These are phyloP conservation scores for Drosophila tanythrix DNA, from an alignment of 2,888 invertebrate species.

Conservation along the genomic window DNA sequence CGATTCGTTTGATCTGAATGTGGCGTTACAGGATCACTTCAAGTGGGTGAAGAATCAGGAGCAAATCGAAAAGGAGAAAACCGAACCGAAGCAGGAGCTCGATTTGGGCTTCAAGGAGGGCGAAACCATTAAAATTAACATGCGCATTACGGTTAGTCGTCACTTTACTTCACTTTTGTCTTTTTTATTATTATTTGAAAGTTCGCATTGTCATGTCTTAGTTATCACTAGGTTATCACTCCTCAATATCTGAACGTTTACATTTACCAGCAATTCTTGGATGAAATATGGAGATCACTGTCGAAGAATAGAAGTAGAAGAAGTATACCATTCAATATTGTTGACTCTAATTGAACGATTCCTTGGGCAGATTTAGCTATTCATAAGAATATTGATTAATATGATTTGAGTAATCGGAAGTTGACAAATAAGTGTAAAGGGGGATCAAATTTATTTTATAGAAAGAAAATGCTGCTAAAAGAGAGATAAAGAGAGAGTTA, in stretches of 20 bases:
- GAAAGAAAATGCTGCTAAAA: background rate
- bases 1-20: constrained; percentile 99
- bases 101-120: constrained; percentile 99
- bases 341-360: background rate
- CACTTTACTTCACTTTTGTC: background rate
- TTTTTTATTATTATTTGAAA: too few species aligned
- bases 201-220: background rate
- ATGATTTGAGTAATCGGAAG: background rate
- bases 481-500: background rate
- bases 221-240: background rate
- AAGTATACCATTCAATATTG: background rate
- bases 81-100: constrained; percentile 91
- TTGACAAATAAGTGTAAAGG: background rate
- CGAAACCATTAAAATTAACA: constrained; percentile 99
- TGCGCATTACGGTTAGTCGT: constrained; percentile 93
- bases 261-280: background rate
- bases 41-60: constrained; percentile 95
- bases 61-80: constrained; percentile 92
- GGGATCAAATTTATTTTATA: background rate
- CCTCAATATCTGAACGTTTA: background rate
- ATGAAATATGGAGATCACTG: too few species aligned
- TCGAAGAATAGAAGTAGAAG: background rate
- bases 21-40: constrained; percentile 98
- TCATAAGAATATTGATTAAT: background rate
- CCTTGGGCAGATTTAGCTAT: background rate